Conservation (phyloP, 2,888 invertebrate species). For the Dolichopus griseipennis region DNA sequence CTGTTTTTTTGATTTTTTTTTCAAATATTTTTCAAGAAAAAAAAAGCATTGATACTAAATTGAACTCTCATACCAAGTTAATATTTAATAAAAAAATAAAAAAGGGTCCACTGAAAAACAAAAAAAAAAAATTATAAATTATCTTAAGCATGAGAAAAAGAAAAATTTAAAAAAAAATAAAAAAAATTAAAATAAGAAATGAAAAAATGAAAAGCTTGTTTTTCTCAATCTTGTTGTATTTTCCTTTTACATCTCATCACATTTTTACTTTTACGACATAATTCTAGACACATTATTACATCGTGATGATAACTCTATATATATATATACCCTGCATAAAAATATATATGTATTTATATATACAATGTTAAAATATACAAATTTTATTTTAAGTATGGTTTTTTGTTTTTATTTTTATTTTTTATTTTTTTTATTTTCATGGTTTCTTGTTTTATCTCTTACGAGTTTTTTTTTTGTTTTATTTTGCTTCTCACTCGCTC, state of each 20-base stretch:
- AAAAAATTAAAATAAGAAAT: too few species aligned
- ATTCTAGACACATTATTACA: slow-evolving; percentile 6
- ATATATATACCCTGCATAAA: not conserved
- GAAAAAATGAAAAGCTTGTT: not conserved
- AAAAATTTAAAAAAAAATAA: too few species aligned
- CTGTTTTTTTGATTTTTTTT: too few species aligned
- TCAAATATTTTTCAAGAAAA: too few species aligned
- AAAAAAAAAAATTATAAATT: too few species aligned
- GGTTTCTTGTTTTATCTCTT: not conserved
- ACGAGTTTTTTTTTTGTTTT: too few species aligned
- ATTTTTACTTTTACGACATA: not conserved
- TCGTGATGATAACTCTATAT: not conserved
- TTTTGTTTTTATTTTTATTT: not conserved
- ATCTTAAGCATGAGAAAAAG: too few species aligned
- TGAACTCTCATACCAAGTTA: too few species aligned
- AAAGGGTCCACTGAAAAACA: too few species aligned
- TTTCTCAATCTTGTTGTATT: not conserved
- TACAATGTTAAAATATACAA: not conserved
- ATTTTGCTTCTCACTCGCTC: too few species aligned
- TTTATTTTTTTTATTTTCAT: not conserved
- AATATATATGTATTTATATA: not conserved
- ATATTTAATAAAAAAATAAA: too few species aligned
- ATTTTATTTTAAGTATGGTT: not conserved
- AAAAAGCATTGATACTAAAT: too few species aligned
- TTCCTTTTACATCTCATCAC: not conserved